phyloP scores from a whole-genome alignment of 2,888 invertebrate species.

The Drosophila nigricruria region DNA sequence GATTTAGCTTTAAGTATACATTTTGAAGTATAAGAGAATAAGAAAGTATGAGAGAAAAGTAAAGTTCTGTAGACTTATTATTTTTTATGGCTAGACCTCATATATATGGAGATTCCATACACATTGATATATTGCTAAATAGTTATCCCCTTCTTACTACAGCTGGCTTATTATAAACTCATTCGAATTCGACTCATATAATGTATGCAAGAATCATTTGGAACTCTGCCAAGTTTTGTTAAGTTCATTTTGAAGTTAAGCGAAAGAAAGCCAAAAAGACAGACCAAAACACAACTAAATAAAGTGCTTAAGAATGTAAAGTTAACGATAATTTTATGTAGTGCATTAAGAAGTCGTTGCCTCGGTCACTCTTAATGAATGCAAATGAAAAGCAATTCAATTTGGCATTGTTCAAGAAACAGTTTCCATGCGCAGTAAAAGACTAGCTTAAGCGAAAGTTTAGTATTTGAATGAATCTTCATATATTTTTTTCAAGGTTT shows the following conservation, averaged over 20 bases:
- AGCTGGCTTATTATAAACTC: not conserved
- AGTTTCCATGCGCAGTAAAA: not conserved
- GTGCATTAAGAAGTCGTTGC: conserved; percentile 5
- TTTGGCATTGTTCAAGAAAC: not conserved
- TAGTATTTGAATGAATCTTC: not conserved
- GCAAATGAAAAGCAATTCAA: conserved; percentile 8
- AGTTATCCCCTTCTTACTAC: not conserved
- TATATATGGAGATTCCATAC: too few relatives aligned
- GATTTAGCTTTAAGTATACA: not conserved
- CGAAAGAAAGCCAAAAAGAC: not conserved
- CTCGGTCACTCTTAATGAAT: not conserved
- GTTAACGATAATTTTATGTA: conserved; percentile 4
- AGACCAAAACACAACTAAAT: not conserved
- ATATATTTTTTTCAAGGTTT: not conserved
- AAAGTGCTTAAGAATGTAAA: not conserved
- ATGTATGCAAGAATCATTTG: not conserved
- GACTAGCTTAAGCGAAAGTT: not conserved
- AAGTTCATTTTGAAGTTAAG: not conserved
- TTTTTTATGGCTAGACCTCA: too few relatives aligned
- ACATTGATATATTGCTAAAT: too few relatives aligned
- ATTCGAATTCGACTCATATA: not conserved
- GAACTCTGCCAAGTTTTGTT: not conserved
- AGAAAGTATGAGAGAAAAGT: too few relatives aligned
- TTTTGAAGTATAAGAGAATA: not conserved
- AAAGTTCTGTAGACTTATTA: not conserved